A percentile compares a stretch with the other conserved stretches of the same genome.
phyloP scores from a whole-genome alignment of 2,113 vertebrate species.

The Osmerus eperlanus region DNA sequence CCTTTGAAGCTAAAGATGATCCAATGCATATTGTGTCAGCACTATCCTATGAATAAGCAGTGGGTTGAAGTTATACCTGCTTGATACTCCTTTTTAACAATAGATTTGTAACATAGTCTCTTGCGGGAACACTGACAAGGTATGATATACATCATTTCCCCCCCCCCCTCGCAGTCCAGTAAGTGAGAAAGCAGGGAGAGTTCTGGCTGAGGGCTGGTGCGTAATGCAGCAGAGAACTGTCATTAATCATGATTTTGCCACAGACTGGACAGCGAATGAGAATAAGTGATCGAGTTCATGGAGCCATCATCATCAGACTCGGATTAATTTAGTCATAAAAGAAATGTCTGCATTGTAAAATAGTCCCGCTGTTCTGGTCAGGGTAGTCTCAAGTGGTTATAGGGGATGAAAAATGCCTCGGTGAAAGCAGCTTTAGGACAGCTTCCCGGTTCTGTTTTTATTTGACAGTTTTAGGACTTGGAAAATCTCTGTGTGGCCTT shows the following conservation, averaged over 20 bases:
- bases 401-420: too few relatives aligned
- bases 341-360: conserved; percentile 8
- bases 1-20: conserved; percentile 17
- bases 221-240: conserved; percentile 25
- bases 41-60: conserved; percentile 39
- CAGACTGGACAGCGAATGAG: conserved; percentile 32
- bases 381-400: too few relatives aligned
- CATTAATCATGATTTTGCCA: conserved; percentile 59
- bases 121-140: conserved; percentile 26
- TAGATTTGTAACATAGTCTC: conserved; percentile 29
- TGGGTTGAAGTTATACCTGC: conserved; percentile 19
- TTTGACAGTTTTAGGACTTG: not conserved
- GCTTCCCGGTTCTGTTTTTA: too few relatives aligned
- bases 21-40: conserved; percentile 24
- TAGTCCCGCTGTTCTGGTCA: not conserved
- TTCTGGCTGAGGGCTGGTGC: conserved; percentile 48
- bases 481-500: not conserved
- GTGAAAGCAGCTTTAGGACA: too few relatives aligned
- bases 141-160: conserved; percentile 48
- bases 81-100: conserved; percentile 35
- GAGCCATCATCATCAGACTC: conserved; percentile 41
- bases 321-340: conserved; percentile 13
- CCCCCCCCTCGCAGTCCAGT: conserved; percentile 26
- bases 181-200: conserved; percentile 22
- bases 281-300: conserved; percentile 42